phyloP scores from a whole-genome alignment of 92 coral and sea anemone species.

The Heliopora coerulea region DNA sequence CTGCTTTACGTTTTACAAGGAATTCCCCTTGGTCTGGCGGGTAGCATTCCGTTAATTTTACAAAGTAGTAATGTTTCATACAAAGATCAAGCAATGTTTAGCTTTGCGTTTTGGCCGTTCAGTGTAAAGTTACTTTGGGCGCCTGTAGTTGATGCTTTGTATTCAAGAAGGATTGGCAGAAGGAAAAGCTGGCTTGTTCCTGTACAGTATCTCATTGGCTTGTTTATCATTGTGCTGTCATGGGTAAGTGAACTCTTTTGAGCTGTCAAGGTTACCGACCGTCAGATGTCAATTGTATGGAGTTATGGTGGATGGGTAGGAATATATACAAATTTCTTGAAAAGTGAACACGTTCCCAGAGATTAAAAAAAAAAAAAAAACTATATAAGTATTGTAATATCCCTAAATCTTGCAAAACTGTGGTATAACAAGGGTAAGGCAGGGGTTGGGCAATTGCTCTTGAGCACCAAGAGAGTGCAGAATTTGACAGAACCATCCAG shows the following conservation, averaged over 20 bases:
- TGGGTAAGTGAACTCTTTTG: slow-evolving; percentile 74
- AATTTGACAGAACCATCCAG: too few relatives aligned
- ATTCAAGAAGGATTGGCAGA: slow-evolving; percentile 75
- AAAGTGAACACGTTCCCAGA: too few relatives aligned
- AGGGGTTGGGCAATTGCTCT: too few relatives aligned
- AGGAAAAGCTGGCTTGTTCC: slow-evolving; percentile 95
- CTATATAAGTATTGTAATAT: too few relatives aligned
- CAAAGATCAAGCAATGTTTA: slow-evolving; percentile 89
- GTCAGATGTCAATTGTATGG: too few relatives aligned
- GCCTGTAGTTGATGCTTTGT: slow-evolving; percentile 93
- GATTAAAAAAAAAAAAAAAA: too few relatives aligned
- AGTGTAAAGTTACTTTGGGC: slow-evolving; percentile 96
- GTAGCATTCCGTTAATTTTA: slow-evolving; percentile 81
- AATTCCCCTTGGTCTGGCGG: slow-evolving; percentile 88
- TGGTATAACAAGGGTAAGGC: too few relatives aligned
- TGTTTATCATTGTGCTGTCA: slow-evolving; percentile 74
- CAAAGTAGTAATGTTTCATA: slow-evolving; percentile 79
- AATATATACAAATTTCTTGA: too few relatives aligned
- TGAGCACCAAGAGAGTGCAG: too few relatives aligned
- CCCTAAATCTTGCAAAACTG: too few relatives aligned
- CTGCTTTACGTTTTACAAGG: slow-evolving; percentile 89
- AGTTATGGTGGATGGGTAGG: too few relatives aligned
- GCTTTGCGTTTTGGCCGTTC: slow-evolving; percentile 96
- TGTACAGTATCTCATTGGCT: slow-evolving; percentile 81
- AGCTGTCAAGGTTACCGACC: too few relatives aligned